phyloP scores from a whole-genome alignment of 2,113 vertebrate genomes.

The Diphyllodes magnificus region DNA sequence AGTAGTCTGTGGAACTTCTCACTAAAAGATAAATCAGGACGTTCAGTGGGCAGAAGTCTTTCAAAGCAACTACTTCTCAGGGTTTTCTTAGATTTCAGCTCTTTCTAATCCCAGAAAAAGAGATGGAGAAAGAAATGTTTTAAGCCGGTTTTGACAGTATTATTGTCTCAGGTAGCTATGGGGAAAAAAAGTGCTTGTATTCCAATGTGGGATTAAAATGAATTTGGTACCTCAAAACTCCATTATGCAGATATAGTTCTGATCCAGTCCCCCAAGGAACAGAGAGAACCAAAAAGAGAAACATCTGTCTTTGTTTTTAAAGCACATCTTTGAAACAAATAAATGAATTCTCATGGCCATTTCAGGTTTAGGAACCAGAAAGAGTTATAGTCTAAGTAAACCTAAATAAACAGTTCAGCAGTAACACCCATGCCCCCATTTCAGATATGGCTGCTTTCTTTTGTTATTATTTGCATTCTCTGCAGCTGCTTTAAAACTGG shows the following conservation, averaged over 20 bases:
- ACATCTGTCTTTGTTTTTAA: not conserved
- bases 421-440: not conserved
- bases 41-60: not conserved
- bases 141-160: not conserved
- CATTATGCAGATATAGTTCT: not conserved
- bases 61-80: not conserved
- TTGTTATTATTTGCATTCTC: not conserved
- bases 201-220: not conserved
- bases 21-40: not conserved
- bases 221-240: not conserved
- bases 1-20: rapidly evolving
- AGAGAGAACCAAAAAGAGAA: not conserved
- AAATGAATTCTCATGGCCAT: not conserved
- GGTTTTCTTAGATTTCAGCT: not conserved
- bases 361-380: not conserved
- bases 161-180: not conserved
- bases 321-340: not conserved
- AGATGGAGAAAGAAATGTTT: not conserved
- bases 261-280: not conserved
- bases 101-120: not conserved
- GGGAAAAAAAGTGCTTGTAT: not conserved
- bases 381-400: not conserved
- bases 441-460: not conserved
- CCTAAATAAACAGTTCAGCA: not conserved
- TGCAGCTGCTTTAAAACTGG: not conserved